Conservation (phyloP, 1,140 invertebrate species). For the Adoxophyes honmai region DNA sequence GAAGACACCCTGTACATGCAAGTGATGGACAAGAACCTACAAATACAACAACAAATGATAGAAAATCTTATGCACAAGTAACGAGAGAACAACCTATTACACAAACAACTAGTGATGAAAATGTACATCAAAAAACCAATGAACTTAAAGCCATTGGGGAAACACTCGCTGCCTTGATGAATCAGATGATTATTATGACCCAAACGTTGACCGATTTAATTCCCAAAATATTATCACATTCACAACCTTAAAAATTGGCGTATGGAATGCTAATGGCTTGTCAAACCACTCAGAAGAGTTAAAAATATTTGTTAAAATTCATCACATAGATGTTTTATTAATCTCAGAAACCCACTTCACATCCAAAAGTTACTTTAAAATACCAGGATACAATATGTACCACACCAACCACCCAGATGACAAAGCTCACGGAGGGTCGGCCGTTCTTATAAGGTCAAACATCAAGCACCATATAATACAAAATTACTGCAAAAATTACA, state of each 20-base stretch:
- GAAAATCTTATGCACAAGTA: too few relatives aligned
- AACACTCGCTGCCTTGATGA: slow-evolving; percentile 8
- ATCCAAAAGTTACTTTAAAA: slow-evolving; percentile 16
- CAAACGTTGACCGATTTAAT: not conserved
- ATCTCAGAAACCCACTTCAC: slow-evolving; percentile 27
- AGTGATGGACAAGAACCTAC: slow-evolving; percentile 21
- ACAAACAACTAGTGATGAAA: too few relatives aligned
- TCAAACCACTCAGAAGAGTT: slow-evolving; percentile 20
- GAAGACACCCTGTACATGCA: not conserved
- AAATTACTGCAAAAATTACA: slow-evolving; percentile 15
- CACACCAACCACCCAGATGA: slow-evolving; percentile 25
- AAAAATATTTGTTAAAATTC: slow-evolving; percentile 11
- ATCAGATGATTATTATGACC: not conserved
- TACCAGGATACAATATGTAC: slow-evolving; percentile 16
- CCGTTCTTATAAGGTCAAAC: slow-evolving; percentile 20
- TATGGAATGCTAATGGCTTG: slow-evolving; percentile 27
- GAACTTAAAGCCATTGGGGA: too few relatives aligned
- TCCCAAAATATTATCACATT: too few relatives aligned
- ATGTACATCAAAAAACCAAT: too few relatives aligned
- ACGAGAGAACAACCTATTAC: too few relatives aligned
- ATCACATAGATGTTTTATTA: slow-evolving; percentile 28
- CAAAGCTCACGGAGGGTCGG: slow-evolving; percentile 20
- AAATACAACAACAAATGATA: not conserved
- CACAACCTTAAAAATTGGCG: slow-evolving; percentile 10
- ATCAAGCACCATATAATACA: slow-evolving; percentile 23